Conservation (phyloP, 2,888 invertebrate species). For the Nymphalis urticae region DNA sequence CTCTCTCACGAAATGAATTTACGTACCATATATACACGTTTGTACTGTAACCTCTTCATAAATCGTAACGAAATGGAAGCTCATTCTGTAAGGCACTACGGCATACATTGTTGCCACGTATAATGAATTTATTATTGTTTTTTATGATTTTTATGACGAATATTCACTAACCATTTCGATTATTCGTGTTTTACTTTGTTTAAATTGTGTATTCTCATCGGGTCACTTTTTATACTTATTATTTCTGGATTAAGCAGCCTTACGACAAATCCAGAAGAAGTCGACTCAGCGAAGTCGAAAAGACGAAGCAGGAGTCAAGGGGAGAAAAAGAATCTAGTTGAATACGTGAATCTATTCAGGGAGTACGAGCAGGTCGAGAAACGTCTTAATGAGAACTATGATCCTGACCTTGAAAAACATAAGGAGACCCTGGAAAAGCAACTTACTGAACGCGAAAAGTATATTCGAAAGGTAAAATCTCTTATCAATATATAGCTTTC, state of each 20-base stretch:
- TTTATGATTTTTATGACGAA: too few relatives aligned
- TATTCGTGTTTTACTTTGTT: too few relatives aligned
- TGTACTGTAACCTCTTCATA: too few relatives aligned
- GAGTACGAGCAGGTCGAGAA: conserved; percentile 64
- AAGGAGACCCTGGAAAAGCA: conserved; percentile 56
- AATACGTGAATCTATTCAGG: conserved; percentile 63
- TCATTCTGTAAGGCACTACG: too few relatives aligned
- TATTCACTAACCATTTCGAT: too few relatives aligned
- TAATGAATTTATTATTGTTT: too few relatives aligned
- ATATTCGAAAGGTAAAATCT: conserved; percentile 57
- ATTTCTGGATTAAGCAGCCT: conserved; percentile 56
- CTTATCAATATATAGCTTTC: background rate
- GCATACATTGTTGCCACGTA: too few relatives aligned
- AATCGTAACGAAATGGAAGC: too few relatives aligned
- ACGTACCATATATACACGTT: too few relatives aligned
- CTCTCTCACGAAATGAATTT: too few relatives aligned
- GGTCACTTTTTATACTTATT: background rate
- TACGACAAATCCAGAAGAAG: conserved; percentile 57
- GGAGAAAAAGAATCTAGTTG: conserved; percentile 62
- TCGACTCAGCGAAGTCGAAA: conserved; percentile 63
- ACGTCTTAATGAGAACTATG: conserved; percentile 50
- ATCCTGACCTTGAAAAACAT: conserved; percentile 56
- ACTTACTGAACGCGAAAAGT: conserved; percentile 58
- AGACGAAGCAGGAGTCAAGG: conserved; percentile 54
- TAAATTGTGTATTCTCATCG: too few relatives aligned